Evolutionary conservation across 64 coral and sea anemone genomes (phyloP), one percentile per base, ranked within the genome.

Genomic region (Acropora yongei): DNA sequence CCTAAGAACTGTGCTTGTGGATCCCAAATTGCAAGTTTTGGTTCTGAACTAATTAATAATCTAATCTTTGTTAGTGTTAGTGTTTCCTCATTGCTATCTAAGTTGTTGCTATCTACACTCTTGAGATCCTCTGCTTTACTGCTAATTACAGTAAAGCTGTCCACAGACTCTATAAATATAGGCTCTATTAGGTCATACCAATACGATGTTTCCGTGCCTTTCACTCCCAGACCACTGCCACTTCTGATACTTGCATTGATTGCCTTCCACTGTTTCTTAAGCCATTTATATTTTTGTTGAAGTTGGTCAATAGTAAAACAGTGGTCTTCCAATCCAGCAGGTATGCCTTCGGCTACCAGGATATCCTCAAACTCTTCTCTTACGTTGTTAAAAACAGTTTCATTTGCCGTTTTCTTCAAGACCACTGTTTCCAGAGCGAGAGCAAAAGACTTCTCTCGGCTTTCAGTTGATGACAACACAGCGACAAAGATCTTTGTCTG

Each of bases 281-380:
- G 80, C 77, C 65, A 90, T 80, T 90, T 90, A 61, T 81, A 90
- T 49, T 90, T 90, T 41, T 50, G 47, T 67, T 63, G 63, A 68
- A 90, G 77, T 69, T 90, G 88, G 45, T 90, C 88, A 43, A 90
- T 79, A 80, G 88, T 81, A 71, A 90, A 90, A 47, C 20, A 73
- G 71, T 90, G 68, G 39, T 69, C 78, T n/a, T 71, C 88, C 49
- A 47, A 47, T 68, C 39, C 88, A 45, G 41, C 48, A 80, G 55
- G 41, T 51, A 90, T 71, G 41, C 88, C 77, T 44, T 90, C 9
- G 80, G 57, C 55, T 90, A 86, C 83, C 66, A 72, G 83, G 7
- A 71, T 87, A 46, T 87, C 84, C 55, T 87, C 84, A 4, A 39
- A 71, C 68, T 71, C 68, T 39, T 71, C 68, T 71, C 17, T 71